Base-by-base conservation (phyloP, 1,140 invertebrate genomes). In the Ips typographus region DNA sequence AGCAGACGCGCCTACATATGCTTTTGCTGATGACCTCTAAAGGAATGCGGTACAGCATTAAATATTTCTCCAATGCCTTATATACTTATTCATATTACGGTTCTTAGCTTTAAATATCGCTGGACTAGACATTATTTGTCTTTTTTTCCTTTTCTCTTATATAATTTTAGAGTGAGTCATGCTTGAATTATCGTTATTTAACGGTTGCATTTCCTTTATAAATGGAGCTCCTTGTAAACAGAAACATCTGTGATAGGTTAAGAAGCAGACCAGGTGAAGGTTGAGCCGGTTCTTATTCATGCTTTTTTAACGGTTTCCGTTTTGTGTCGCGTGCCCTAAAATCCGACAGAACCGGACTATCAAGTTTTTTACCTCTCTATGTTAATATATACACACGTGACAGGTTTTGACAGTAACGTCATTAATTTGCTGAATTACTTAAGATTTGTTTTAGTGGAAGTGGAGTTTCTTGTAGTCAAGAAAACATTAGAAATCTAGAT, bases 231-330 rank as follows among this genome's bases (percentile, higher is more conserved):
- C 22, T 1, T 37, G 38, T 7, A 56, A 49, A 49, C 7, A 49
- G 22, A 56, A 56, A 56, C 39, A 56, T 7, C 53, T n/a, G 38
- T 37, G n/a, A 56, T 56, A n/a, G n/a, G 53, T 37, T 38, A 38
- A 40, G 22, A 8, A 56, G 7, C 53, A 56, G 53, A 40, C 53
- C 53, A 56, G 53, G 53, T 56, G 53, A 56, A 56, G 53, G 53
- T 38, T 36, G 38, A 22, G 22, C 22, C 22, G 22, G 22, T 22
- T 22, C 37, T 22, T 39, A 56, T 39, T 6, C 37, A 40, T 49
- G 22, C 37, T 56, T 37, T 38, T 56, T 56, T 56, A 56, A 56
- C 53, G 53, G 53, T 56, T 56, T 56, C 53, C 53, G 22, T 56
- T 56, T 39, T 37, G 38, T 37, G 38, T 36, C 53, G 53, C 53